Evolutionary conservation across 2,113 vertebrate species (phyloP).

Genomic region (Seriola quinqueradiata): DNA sequence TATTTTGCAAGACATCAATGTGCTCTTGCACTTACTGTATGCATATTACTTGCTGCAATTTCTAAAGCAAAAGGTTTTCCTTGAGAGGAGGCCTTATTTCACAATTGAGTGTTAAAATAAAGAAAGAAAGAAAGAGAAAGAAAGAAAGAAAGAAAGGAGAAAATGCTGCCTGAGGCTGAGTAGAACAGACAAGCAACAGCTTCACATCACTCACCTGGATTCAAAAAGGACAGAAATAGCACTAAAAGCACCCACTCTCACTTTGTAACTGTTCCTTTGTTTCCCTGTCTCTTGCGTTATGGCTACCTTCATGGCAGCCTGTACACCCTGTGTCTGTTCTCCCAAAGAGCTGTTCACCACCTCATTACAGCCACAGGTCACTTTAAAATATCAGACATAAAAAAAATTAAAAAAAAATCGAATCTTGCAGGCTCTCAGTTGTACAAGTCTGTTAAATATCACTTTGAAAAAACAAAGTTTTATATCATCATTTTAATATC

Average conservation of each 20-base stretch:
- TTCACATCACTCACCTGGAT: constrained; percentile 82
- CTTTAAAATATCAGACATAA: constrained; percentile 17
- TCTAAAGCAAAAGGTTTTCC: constrained; percentile 57
- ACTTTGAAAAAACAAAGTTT: too few species aligned
- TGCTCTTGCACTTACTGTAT: constrained; percentile 45
- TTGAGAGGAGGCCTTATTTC: constrained; percentile 64
- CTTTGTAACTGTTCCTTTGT: constrained; percentile 81
- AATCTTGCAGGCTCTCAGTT: neutral
- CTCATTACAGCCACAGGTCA: constrained; percentile 46
- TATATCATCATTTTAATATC: too few species aligned
- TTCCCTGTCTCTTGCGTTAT: constrained; percentile 60
- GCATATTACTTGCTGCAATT: constrained; percentile 60
- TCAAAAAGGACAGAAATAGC: constrained; percentile 84
- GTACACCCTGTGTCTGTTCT: constrained; percentile 42
- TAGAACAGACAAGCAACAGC: constrained; percentile 81
- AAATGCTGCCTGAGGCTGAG: constrained; percentile 79
- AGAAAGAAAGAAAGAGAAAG: neutral
- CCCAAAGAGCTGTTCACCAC: constrained; percentile 45
- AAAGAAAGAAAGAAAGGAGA: constrained; percentile 33
- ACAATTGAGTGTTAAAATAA: constrained; percentile 62
- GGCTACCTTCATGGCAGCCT: constrained; percentile 59
- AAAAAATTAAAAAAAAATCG: too few species aligned
- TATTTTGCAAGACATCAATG: constrained; percentile 40
- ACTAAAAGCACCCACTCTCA: constrained; percentile 82
- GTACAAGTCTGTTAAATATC: neutral